Evolutionary conservation across 2,113 vertebrate genomes (phyloP), one percentile per base, ranked within the genome.

Genomic region (Eurystomus gularis): DNA sequence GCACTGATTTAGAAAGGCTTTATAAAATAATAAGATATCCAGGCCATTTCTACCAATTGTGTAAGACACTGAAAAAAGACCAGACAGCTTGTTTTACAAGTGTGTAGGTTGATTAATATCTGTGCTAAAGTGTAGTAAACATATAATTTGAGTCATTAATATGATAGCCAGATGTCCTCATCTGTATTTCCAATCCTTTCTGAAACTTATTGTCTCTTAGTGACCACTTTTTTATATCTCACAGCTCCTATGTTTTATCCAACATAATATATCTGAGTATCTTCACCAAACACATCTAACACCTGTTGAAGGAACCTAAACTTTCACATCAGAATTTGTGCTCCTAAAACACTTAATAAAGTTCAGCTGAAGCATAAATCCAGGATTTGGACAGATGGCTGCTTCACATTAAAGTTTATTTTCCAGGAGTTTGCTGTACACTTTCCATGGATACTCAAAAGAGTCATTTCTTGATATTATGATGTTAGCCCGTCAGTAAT

Each of bases 371-470:
- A 94, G 85, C 73, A 77, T 77, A 87, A 93, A 91, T 89, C 70
- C 73, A 89, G 73, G 14, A 66, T 90, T 83, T 66, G 77, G 93
- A 82, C 40, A 92, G 70, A 93, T 82, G 78, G 37, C 57, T 65
- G 54, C 23, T 91, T 91, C 81, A 62, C 54, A 79, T 80, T 65
- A 70, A 72, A 87, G 40, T 94, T 95, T 84, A 35, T 94, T 96
- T 97, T 95, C 83, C 70, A 70, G 88, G 40, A 87, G 54, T 89
- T 95, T 92, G 80, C 73, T 86, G 66, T 89, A 89, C 33, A 49
- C 83, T 96, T 95, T 94, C 96, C 92, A 70, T 89, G 93, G 96
- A 94, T 85, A 94, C 91, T 96, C 88, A 66, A 79, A 97, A 95
- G 72, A 73, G 40, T 94, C 1, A 93, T 94, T 95, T 89, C 91